These are phyloP conservation scores for Oenanthe melanoleuca DNA, from an alignment of 2,113 vertebrate genomes.

Conservation along the genomic window DNA sequence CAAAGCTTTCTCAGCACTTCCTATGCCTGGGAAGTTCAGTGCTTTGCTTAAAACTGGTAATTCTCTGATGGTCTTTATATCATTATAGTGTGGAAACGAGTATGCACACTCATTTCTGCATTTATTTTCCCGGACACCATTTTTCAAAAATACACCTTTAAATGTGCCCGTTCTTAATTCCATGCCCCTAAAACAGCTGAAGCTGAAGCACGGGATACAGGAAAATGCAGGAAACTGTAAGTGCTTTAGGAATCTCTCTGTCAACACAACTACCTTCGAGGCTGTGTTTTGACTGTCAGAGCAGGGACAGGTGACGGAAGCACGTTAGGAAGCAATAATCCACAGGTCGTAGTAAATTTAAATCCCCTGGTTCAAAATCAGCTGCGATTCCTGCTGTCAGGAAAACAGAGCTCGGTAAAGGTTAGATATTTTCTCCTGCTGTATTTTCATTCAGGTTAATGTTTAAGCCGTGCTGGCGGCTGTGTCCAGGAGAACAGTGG, in stretches of 20 bases:
- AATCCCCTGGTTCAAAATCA: slow-evolving; percentile 17
- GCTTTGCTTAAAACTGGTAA: neutral
- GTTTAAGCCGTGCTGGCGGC: slow-evolving; percentile 52
- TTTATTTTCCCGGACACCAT: neutral
- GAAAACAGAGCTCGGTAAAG: slow-evolving; percentile 34
- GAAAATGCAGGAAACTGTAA: neutral
- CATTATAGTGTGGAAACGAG: neutral
- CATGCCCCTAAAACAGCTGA: neutral
- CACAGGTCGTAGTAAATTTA: neutral
- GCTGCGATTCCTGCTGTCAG: slow-evolving; percentile 33
- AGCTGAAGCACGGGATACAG: neutral
- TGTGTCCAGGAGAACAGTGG: slow-evolving; percentile 23
- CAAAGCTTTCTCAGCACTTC: neutral
- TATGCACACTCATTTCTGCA: neutral
- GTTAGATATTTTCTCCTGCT: slow-evolving; percentile 56
- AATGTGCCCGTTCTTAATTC: neutral
- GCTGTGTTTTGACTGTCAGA: neutral
- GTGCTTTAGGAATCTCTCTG: neutral
- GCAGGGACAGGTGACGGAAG: neutral
- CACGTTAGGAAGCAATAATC: neutral
- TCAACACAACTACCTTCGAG: neutral
- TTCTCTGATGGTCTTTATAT: neutral
- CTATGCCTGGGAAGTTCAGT: neutral
- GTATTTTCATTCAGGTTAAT: slow-evolving; percentile 74
- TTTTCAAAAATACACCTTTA: neutral